Conservation (phyloP, 2,797 vertebrate species). For the Tarsius wallacei region DNA sequence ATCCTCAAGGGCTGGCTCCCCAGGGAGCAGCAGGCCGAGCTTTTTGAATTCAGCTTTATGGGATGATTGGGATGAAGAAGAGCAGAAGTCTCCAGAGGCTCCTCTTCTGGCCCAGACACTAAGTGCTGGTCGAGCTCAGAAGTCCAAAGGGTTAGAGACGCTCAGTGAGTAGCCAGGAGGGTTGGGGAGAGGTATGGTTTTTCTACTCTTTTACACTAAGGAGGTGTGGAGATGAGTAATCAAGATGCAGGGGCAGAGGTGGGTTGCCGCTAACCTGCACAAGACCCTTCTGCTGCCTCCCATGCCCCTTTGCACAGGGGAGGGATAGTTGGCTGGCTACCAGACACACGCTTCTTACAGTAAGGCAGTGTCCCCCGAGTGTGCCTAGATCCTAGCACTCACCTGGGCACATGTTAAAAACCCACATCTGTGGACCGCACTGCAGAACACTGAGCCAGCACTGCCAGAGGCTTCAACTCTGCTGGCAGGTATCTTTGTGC, state of each 20-base stretch:
- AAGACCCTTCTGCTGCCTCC: neutral
- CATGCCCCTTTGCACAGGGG: neutral
- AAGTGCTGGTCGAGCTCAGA: slow-evolving; percentile 20
- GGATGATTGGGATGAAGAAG: slow-evolving; percentile 93
- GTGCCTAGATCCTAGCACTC: neutral
- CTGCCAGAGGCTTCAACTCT: neutral
- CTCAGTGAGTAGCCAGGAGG: slow-evolving; percentile 91
- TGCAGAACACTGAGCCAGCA: neutral
- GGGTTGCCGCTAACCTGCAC: neutral
- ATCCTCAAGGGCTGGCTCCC: slow-evolving; percentile 59
- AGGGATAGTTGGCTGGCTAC: neutral
- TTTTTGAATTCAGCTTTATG: slow-evolving; percentile 93
- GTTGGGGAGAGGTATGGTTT: neutral
- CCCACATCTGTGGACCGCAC: neutral
- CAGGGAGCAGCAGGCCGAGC: slow-evolving; percentile 83
- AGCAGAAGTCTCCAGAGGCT: slow-evolving; percentile 86
- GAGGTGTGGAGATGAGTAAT: neutral
- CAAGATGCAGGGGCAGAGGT: neutral
- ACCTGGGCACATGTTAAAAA: neutral
- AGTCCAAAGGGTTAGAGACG: slow-evolving; percentile 87
- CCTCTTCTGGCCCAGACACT: slow-evolving; percentile 90
- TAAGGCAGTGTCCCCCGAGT: neutral
- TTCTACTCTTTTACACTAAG: neutral
- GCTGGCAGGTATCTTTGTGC: neutral
- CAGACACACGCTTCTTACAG: neutral